phyloP scores from a whole-genome alignment of 2,888 invertebrate genomes.

The Diadegma fenestrale region DNA sequence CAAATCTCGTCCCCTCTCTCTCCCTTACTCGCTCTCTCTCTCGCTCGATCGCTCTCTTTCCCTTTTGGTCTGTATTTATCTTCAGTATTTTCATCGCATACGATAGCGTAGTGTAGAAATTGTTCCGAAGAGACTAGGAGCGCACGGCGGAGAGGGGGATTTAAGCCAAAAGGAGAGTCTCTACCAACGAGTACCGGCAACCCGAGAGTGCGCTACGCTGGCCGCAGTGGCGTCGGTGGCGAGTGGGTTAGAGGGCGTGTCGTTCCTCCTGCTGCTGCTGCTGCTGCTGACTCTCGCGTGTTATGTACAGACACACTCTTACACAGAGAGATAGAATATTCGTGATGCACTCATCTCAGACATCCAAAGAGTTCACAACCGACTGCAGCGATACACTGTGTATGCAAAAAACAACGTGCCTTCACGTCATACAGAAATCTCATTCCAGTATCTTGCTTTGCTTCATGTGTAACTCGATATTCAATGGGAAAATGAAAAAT shows the following conservation, averaged over 20 bases:
- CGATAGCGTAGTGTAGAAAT: constrained; percentile 59
- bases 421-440: constrained; percentile 17
- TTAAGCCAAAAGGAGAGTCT: constrained; percentile 68
- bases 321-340: neutral
- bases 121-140: constrained; percentile 50
- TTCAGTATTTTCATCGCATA: constrained; percentile 37
- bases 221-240: constrained; percentile 63
- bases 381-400: constrained; percentile 3
- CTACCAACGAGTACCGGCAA: constrained; percentile 52
- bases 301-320: neutral
- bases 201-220: constrained; percentile 53
- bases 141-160: constrained; percentile 35
- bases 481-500: neutral
- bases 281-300: constrained; percentile 40
- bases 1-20: constrained; percentile 29
- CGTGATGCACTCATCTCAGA: constrained; percentile 57
- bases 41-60: constrained; percentile 12
- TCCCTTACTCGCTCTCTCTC: neutral
- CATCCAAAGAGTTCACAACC: constrained; percentile 11
- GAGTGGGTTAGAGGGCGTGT: constrained; percentile 71
- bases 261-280: constrained; percentile 65
- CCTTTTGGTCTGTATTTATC: constrained; percentile 23
- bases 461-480: neutral
- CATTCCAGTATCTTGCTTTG: neutral
- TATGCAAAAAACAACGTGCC: constrained; percentile 24